These are phyloP conservation scores for Florisuga fusca DNA, from an alignment of 2,797 vertebrate species.

Conservation along the genomic window DNA sequence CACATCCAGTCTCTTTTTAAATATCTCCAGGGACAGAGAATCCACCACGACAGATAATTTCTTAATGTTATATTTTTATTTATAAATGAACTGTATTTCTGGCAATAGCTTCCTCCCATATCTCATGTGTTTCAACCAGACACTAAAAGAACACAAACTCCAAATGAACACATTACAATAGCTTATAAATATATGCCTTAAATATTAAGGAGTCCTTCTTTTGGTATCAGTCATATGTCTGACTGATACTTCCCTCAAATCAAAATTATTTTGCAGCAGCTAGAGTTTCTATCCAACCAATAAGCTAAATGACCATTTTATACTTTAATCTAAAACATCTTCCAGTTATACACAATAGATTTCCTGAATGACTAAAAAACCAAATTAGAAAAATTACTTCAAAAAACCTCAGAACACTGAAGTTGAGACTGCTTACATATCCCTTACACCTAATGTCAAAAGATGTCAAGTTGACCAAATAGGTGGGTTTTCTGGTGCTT, in stretches of 20 bases:
- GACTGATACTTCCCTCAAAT: background rate
- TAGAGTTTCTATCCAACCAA: background rate
- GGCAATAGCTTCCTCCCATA: fast-evolving
- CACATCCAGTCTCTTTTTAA: too few species aligned
- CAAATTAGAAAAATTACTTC: background rate
- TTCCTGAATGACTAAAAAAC: background rate
- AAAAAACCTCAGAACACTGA: background rate
- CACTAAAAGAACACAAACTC: background rate
- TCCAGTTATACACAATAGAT: background rate
- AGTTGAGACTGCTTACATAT: background rate
- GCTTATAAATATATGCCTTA: background rate
- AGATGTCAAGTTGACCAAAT: background rate
- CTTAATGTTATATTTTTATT: background rate
- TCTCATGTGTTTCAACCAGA: background rate
- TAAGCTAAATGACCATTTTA: background rate
- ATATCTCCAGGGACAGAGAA: too few species aligned
- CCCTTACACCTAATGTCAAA: background rate
- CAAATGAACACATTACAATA: background rate
- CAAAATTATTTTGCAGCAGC: background rate
- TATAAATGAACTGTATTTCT: background rate
- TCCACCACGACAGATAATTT: background rate
- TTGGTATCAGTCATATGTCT: background rate
- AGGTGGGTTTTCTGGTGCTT: background rate
- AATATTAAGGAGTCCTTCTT: background rate
- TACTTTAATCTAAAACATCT: background rate